phyloP scores from a whole-genome alignment of 2,113 vertebrate species.

The Ceuthmochares aereus region DNA sequence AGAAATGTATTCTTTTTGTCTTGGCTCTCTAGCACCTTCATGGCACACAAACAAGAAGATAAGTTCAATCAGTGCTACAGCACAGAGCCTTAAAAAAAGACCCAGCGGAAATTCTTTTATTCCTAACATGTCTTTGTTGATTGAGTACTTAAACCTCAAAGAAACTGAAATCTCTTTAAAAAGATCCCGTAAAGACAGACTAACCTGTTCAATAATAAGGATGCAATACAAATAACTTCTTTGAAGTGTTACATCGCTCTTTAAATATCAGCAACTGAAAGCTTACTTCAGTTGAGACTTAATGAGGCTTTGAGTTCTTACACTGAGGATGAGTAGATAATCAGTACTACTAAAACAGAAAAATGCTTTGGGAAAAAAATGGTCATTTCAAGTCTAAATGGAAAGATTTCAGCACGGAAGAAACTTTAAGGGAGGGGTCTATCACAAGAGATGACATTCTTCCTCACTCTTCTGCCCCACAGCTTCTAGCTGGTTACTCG shows the following conservation, averaged over 20 bases:
- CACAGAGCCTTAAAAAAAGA: background rate
- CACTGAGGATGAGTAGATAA: background rate
- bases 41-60: background rate
- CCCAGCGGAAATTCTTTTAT: background rate
- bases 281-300: background rate
- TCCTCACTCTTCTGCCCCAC: too few species aligned
- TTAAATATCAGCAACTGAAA: background rate
- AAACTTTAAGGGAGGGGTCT: too few species aligned
- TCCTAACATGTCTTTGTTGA: background rate
- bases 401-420: too few species aligned
- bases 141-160: background rate
- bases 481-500: too few species aligned
- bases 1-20: constrained; percentile 5
- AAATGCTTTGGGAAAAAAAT: too few species aligned
- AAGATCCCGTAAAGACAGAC: background rate
- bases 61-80: background rate
- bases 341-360: too few species aligned
- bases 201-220: background rate
- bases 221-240: background rate
- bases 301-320: background rate
- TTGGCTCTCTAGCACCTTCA: constrained; percentile 1
- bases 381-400: too few species aligned
- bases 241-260: background rate
- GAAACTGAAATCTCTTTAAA: background rate
- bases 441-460: too few species aligned